phyloP scores from a whole-genome alignment of 2,113 vertebrate species.

The Actenoides lindsayi region DNA sequence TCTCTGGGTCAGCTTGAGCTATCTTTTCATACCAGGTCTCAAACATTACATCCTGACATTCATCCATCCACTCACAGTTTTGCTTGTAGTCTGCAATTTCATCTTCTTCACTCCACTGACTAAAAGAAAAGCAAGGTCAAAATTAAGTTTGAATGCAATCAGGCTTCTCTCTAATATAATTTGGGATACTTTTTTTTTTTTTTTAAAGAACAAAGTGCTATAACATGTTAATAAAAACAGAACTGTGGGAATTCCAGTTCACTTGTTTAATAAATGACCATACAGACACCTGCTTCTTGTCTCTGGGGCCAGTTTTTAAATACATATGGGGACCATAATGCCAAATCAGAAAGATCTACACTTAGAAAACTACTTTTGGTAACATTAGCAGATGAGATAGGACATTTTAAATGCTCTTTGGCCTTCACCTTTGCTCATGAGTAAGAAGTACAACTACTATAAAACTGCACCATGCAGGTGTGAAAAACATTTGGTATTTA shows the following conservation, averaged over 20 bases:
- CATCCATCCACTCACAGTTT: constrained; percentile 97
- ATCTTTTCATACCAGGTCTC: constrained; percentile 98
- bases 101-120: constrained; percentile 96
- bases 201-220: neutral
- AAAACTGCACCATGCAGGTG: neutral
- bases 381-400: neutral
- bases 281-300: neutral
- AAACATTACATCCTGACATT: constrained; percentile 95
- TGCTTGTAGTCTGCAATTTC: constrained; percentile 95
- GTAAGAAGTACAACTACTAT: neutral
- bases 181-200: neutral
- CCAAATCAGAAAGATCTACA: neutral
- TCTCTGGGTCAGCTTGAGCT: constrained; percentile 86
- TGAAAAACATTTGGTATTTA: neutral
- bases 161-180: neutral
- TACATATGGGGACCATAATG: neutral
- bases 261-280: neutral
- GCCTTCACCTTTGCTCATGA: neutral
- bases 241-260: neutral
- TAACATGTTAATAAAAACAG: neutral
- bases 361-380: neutral
- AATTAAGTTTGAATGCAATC: neutral
- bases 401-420: neutral
- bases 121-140: constrained; percentile 65
- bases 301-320: neutral